phyloP scores from a whole-genome alignment of 2,797 vertebrate species.

The Aulostomus chinensis region DNA sequence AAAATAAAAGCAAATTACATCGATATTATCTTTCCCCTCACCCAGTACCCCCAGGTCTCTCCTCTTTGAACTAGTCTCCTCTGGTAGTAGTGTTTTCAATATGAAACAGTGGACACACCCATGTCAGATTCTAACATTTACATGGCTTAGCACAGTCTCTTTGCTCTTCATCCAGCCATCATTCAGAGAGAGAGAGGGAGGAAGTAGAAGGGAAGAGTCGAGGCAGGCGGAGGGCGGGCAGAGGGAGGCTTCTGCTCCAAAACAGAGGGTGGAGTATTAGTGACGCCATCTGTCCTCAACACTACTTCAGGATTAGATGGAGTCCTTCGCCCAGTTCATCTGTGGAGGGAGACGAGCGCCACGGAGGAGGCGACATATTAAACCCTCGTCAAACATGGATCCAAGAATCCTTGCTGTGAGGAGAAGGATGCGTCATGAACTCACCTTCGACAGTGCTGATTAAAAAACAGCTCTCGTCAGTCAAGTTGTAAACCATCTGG shows the following conservation, averaged over 20 bases:
- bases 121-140: conserved; percentile 89
- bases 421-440: not conserved
- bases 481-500: conserved; percentile 95
- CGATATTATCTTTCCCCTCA: conserved; percentile 36
- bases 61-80: conserved; percentile 41
- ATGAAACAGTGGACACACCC: conserved; percentile 85
- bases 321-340: conserved; percentile 91
- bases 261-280: conserved; percentile 72
- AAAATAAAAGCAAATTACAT: conserved; percentile 58
- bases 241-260: conserved; percentile 67
- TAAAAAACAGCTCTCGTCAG: conserved; percentile 94
- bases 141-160: conserved; percentile 74
- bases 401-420: not conserved
- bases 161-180: conserved; percentile 58
- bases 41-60: conserved; percentile 38
- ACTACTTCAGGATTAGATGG: conserved; percentile 76
- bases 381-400: conserved; percentile 10
- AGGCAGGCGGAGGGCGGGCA: conserved; percentile 63
- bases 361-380: conserved; percentile 7
- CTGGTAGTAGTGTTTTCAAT: conserved; percentile 84
- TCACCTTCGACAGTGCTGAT: conserved; percentile 93
- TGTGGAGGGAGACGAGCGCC: conserved; percentile 49
- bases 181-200: conserved; percentile 57
- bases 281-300: conserved; percentile 61
- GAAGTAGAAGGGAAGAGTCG: conserved; percentile 53